Percentiles rank a stretch among this genome's conserved stretches.
Conservation (phyloP, 2,113 vertebrate species). For the Ranitomeya imitator region DNA sequence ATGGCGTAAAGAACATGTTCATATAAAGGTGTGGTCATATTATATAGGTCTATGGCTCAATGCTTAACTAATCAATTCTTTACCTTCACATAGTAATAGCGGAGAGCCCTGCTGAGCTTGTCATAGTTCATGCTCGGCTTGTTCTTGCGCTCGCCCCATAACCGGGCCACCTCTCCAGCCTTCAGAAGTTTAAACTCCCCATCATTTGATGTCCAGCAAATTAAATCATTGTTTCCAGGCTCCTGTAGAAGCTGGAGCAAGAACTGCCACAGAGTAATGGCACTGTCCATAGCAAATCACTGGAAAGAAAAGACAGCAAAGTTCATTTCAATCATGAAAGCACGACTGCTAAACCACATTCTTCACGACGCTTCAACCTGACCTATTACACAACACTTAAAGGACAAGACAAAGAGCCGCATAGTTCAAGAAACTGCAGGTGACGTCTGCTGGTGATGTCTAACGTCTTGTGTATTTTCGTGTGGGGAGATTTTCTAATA, state of each 20-base stretch:
- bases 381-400: too few species aligned
- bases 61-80: neutral
- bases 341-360: too few species aligned
- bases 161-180: conserved; percentile 94
- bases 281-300: conserved; percentile 92
- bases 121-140: conserved; percentile 99
- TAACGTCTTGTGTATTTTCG: too few species aligned
- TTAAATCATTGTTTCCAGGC: conserved; percentile 87
- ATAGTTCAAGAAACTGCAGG: too few species aligned
- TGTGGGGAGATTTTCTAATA: too few species aligned
- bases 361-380: too few species aligned
- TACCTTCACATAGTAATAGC: conserved; percentile 99
- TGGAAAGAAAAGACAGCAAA: conserved; percentile 59
- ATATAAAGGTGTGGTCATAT: too few species aligned
- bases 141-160: conserved; percentile 97
- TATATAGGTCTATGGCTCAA: too few species aligned
- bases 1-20: too few species aligned
- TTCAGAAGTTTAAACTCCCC: conserved; percentile 97
- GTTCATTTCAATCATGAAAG: neutral
- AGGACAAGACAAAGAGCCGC: too few species aligned
- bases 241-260: conserved; percentile 95
- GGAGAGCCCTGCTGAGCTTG: conserved; percentile 95
- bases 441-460: too few species aligned
- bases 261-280: conserved; percentile 98
- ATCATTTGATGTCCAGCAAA: conserved; percentile 94